Conservation (phyloP, 2,113 vertebrate genomes). For the Athene cunicularia region DNA sequence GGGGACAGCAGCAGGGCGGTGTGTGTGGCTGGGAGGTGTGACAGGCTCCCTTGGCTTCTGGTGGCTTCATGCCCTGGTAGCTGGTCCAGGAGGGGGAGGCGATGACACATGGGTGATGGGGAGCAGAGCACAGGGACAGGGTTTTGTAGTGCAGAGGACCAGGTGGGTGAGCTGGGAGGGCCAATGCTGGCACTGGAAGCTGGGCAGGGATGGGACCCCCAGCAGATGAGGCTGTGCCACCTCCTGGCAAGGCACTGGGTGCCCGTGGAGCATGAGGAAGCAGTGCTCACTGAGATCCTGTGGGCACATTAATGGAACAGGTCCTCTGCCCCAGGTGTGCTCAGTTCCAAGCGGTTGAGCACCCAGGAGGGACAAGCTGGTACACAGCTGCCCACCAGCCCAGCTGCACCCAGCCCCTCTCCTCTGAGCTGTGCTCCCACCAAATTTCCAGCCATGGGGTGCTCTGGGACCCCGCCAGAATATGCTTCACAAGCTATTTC, state of each 20-base stretch:
- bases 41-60: not conserved
- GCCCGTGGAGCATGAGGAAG: accelerated
- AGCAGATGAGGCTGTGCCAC: not conserved
- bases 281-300: not conserved
- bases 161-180: not conserved
- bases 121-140: not conserved
- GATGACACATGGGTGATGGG: accelerated
- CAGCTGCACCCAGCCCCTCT: not conserved
- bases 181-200: not conserved
- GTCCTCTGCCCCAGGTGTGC: accelerated
- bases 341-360: not conserved
- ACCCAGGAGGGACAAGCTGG: not conserved
- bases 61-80: not conserved
- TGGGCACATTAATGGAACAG: accelerated
- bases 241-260: not conserved
- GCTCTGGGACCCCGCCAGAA: not conserved
- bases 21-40: not conserved
- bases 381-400: accelerated
- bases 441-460: not conserved
- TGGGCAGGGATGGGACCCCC: not conserved
- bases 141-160: not conserved
- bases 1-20: accelerated
- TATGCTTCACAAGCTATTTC: not conserved
- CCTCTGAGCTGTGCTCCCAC: not conserved
- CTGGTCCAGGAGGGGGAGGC: accelerated